Percentiles rank a stretch among this genome's conserved stretches.
phyloP scores from a whole-genome alignment of 2,113 vertebrate species.

The Lepus timidus region DNA sequence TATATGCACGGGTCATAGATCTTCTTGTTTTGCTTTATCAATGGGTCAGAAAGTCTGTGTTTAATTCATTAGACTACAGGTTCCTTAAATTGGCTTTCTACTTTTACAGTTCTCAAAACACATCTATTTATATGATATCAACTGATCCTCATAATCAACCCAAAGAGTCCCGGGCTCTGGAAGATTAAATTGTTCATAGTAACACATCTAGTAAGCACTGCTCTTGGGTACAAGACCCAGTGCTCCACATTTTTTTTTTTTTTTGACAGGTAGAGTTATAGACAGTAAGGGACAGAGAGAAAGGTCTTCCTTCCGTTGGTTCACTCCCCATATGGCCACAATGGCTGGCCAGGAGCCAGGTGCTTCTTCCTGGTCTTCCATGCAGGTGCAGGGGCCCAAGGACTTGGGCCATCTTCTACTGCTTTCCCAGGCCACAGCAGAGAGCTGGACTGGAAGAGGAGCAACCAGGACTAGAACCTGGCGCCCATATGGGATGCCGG shows the following conservation, averaged over 20 bases:
- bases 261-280: too few species aligned
- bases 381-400: too few species aligned
- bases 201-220: background rate
- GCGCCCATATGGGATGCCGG: too few species aligned
- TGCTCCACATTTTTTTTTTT: background rate
- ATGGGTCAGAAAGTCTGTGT: background rate
- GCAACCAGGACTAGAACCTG: too few species aligned
- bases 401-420: too few species aligned
- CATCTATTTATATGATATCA: background rate
- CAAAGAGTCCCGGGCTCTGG: background rate
- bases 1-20: background rate
- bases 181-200: background rate
- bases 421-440: too few species aligned
- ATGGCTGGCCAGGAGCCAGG: too few species aligned
- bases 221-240: background rate
- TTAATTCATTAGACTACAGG: background rate
- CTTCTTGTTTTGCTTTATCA: background rate
- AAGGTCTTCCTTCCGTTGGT: too few species aligned
- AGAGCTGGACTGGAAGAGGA: too few species aligned
- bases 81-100: background rate
- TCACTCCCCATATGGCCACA: too few species aligned
- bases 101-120: slow-evolving; percentile 41
- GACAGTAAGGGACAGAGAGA: too few species aligned
- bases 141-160: background rate
- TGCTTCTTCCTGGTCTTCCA: too few species aligned